Evolutionary conservation across 2,888 invertebrate genomes (phyloP), one percentile per base, ranked within the genome.

Genomic region (Tholera decimalis): DNA sequence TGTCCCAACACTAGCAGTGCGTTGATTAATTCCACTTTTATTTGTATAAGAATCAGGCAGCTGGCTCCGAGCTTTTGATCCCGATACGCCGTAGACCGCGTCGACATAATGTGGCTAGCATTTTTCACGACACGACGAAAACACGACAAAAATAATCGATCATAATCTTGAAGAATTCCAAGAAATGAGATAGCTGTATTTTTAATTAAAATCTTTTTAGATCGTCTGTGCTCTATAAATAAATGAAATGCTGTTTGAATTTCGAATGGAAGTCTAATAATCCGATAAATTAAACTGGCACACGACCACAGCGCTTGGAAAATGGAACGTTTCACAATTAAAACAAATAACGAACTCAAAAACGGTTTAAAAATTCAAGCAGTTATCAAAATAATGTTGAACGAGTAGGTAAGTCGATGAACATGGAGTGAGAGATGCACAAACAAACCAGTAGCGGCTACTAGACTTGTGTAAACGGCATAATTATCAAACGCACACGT

Each of bases 11-110:
- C 93, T 92, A 92, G 79, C 78, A 76, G 53, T 79, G 82, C 80
- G 87, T 92, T 94, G 95, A 95, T 95, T 94, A 93, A 95, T 94
- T 89, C 89, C 85, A 90, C 88, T 95, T 95, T 94, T 93, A 95
- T 95, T 95, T 93, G 93, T 93, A 88, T 91, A 90, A 92, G 91
- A 92, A 90, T 91, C 87, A 89, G 86, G 88, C 93, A 91, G 92
- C 92, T 92, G 93, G 85, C 87, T 86, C 83, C 84, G n/a, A 80
- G 84, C 90, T 89, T 95, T 94, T 94, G 95, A 95, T 94, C 94
- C 89, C 92, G 94, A 90, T 89, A 92, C 92, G 93, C 91, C 83
- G 83, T 80, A 83, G 86, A 86, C 83, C 88, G 88, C 91, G 93
- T 89, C 91, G 90, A 90, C 92, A 88, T 89, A 91, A 91, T 85